A percentile compares a stretch with the other conserved stretches of the same genome.
Conservation (phyloP, 2,113 vertebrate species). For the Mionectes macconnelli region DNA sequence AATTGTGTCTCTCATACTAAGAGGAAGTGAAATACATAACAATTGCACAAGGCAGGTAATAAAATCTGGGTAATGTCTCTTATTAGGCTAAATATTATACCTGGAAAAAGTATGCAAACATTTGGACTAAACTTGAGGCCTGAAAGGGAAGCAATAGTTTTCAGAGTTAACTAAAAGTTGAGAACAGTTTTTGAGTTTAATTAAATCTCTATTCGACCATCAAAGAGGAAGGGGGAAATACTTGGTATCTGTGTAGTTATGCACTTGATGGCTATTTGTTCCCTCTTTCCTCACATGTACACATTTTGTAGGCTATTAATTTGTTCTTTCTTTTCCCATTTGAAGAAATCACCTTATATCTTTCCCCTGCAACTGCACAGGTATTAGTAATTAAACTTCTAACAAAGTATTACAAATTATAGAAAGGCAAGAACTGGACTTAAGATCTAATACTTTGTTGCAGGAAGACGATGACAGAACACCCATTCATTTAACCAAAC, state of each 20-base stretch:
- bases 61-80: background rate
- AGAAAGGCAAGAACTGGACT: background rate
- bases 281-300: background rate
- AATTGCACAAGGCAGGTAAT: background rate
- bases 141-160: background rate
- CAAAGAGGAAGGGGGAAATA: background rate
- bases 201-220: background rate
- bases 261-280: background rate
- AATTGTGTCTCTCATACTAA: background rate
- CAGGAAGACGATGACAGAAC: slow-evolving; percentile 90
- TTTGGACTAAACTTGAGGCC: background rate
- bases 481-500: slow-evolving; percentile 82
- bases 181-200: background rate
- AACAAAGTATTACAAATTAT: background rate
- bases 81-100: background rate
- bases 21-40: background rate
- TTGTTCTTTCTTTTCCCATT: background rate
- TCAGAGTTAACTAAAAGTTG: background rate
- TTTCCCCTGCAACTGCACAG: background rate
- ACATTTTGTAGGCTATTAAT: background rate
- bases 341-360: background rate
- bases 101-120: background rate
- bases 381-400: background rate
- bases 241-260: background rate
- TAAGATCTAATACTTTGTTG: slow-evolving; percentile 11